Evolutionary conservation across 35 echinoderm and acorn worm species (phyloP), one percentile per base, ranked within the genome.

Genomic region (Ophiothrix spiculata): DNA sequence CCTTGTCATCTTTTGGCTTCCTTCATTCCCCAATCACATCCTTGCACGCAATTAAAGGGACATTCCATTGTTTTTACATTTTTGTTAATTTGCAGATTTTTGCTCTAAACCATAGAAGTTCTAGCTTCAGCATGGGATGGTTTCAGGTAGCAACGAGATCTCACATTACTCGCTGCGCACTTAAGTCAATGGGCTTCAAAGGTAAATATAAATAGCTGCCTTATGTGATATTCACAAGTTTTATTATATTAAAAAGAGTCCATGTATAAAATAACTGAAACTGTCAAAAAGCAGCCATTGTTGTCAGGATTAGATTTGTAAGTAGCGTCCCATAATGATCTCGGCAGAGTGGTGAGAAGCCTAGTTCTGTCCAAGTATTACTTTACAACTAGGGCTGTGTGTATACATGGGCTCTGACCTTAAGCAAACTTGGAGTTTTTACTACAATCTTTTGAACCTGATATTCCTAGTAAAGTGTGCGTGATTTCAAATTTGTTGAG

Each of bases 321-420:
- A 10, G 42, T 19, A 49, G 19, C 42, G 23, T 69, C 60, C 60
- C 60, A 15, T 12, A n/a, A 6, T 69, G 60, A 69, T 69, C 60
- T 69, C 60, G n/a, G n/a, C 29, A 10, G 29, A 28, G 60, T 69
- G 60, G 25, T 69, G 60, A 69, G 17, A 28, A 69, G 25, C 60
- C 60, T 69, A 69, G 60, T 69, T 69, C 25, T 69, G 60, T 10
- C 60, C 60, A 69, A 69, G 60, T 69, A 69, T 69, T 69, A 25
- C 60, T 69, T 69, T 69, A 69, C 60, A 69, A 69, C 60, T 69
- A 69, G 60, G 60, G 23, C 60, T 69, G 6, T 69, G 60, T 25
- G 60, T 69, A 25, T 69, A 69, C 60, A 69, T 69, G 60, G 60
- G 60, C 60, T 69, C 29, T 69, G 60, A 69, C 60, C 60, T 69